These are phyloP conservation scores for Centroberyx gerrardi DNA, from an alignment of 2,797 vertebrate genomes.

Conservation along the genomic window DNA sequence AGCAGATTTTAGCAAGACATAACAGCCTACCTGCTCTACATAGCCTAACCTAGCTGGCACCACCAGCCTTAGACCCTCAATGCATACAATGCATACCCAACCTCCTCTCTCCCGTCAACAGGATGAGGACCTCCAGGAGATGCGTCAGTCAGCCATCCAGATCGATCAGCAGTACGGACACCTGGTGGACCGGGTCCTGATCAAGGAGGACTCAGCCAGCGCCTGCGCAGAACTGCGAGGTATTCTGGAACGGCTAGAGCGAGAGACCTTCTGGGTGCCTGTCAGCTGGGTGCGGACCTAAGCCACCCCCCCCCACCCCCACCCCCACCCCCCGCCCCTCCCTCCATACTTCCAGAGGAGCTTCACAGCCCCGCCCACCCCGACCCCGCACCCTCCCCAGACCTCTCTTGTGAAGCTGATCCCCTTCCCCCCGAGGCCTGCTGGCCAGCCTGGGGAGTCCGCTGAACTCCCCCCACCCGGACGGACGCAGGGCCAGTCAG, in stretches of 20 bases:
- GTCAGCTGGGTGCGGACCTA: conserved; percentile 92
- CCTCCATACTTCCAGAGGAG: conserved; percentile 22
- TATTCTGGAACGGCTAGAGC: conserved; percentile 90
- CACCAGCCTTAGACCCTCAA: no score
- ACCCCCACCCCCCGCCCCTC: conserved; percentile 29
- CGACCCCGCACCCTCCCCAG: conserved; percentile 30
- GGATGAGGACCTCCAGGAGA: conserved; percentile 95
- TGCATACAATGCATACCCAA: no score
- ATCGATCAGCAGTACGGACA: conserved; percentile 95
- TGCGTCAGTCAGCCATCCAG: conserved; percentile 92
- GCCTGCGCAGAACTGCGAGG: conserved; percentile 88
- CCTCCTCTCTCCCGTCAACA: conserved; percentile 63
- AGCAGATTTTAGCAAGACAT: no score
- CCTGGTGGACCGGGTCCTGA: conserved; percentile 91
- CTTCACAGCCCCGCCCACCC: conserved; percentile 23
- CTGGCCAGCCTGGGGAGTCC: conserved; percentile 32
- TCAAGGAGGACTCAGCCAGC: conserved; percentile 92
- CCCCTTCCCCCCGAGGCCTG: neutral
- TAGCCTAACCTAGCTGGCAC: no score
- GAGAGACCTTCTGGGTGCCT: conserved; percentile 94
- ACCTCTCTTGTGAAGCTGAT: conserved; percentile 22
- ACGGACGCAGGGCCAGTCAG: conserved; percentile 38
- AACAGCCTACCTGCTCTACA: no score
- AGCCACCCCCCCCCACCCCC: conserved; percentile 21
- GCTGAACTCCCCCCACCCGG: conserved; percentile 24